Evolutionary conservation across 2,888 invertebrate species (phyloP), one percentile per base, ranked within the genome.

Genomic region (Drosophila histrio): DNA sequence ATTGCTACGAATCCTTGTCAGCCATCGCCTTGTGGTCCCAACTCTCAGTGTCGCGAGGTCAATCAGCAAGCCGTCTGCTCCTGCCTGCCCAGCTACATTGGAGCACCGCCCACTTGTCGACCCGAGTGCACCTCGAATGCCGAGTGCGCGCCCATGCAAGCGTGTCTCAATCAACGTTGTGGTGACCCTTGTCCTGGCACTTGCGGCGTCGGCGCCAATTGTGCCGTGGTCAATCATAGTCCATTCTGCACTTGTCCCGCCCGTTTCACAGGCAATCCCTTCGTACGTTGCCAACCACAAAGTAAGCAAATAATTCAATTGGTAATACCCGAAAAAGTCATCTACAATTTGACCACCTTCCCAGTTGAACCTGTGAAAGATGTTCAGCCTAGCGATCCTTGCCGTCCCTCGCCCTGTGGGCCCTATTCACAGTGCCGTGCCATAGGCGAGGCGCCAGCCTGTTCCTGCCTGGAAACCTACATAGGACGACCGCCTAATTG

Each of bases 321-420:
- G 0, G 11, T 30, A 24, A 17, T 26, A 2, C 2, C 4, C n/a
- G n/a, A 34, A 17, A 34, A n/a, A 26, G 24, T 32, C 5, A 3
- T 38, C 17, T 28, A 22, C 13, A 50, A 56, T 19, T 22, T 19
- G 24, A 21, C 9, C 7, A 38, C 9, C 34, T 21, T 32, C 24
- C 6, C 19, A 92, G 93, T 92, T 82, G 92, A 91, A 81, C 93
- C 93, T 17, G 92, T 92, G 73, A 89, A 91, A 38, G 91, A 92
- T 78, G 77, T 91, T 61, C 86, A 92, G 52, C 91, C 92, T 24
- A 90, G 93, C 26, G 94, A 96, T 84, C 95, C 96, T n/a, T 96
- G 96, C 86, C 92, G 93, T 56, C 96, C 96, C 52, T 95, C 95
- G 32, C 96, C 96, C 1, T 97, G 97, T 90, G 97, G 96, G n/a